These are phyloP conservation scores for Desmophyllum pertusum DNA, from an alignment of 92 coral and sea anemone species.

Conservation along the genomic window DNA sequence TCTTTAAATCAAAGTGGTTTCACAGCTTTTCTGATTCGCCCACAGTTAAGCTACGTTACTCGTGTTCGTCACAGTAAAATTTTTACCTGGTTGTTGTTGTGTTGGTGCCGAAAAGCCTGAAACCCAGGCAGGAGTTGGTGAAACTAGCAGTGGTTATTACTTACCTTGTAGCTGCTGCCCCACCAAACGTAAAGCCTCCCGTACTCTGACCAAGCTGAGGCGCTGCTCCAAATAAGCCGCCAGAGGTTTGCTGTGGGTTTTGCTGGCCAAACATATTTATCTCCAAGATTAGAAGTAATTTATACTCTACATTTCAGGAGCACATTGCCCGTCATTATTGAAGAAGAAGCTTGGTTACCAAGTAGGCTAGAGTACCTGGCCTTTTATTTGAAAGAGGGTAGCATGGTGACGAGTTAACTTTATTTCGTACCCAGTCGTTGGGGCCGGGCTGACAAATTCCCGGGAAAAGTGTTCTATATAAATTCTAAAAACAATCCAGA, in stretches of 20 bases:
- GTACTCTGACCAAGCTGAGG: conserved; percentile 36
- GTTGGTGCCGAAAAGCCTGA: conserved; percentile 15
- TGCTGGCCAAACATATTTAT: conserved; percentile 41
- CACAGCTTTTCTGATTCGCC: no score
- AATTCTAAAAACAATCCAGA: no score
- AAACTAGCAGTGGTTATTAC: conserved; percentile 11
- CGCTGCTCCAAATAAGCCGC: conserved; percentile 37
- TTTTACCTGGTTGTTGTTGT: conserved; percentile 25
- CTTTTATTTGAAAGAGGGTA: not conserved
- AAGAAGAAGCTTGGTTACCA: conserved; percentile 16
- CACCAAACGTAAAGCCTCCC: conserved; percentile 62
- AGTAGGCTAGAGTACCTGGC: conserved; percentile 10
- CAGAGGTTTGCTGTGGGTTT: conserved; percentile 34
- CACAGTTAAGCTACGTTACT: not conserved
- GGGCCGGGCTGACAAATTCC: no score
- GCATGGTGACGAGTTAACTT: not conserved
- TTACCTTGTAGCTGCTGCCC: not conserved
- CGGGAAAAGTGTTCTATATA: no score
- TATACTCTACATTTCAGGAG: not conserved
- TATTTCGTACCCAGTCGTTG: no score
- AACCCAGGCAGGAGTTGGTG: conserved; percentile 21
- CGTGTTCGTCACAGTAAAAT: not conserved
- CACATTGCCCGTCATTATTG: conserved; percentile 8
- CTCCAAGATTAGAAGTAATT: not conserved
- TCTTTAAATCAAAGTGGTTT: no score